Base-by-base conservation (phyloP, 2,888 invertebrate genomes). In the Torymus texanus region DNA sequence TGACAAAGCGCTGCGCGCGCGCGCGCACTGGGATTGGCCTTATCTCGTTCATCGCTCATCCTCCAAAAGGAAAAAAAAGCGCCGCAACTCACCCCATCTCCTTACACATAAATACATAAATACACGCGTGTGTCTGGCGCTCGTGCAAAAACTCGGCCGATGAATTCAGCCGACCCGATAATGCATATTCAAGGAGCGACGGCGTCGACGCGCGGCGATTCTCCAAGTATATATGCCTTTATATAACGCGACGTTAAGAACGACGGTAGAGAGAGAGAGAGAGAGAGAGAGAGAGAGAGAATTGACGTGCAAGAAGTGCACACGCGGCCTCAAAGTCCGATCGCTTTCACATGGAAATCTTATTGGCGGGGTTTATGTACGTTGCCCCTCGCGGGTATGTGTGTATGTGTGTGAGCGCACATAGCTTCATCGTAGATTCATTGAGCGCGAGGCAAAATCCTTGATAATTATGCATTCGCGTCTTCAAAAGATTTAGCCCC, bases 331-430 rank as follows among this genome's bases (percentile, higher is more conserved):
- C 77, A 76, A 74, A 79, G 71, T 71, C 63, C 70, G 13, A 70
- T 79, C 62, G 71, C 78, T 78, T 75, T 78, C 62, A 75, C 72
- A 81, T 75, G 75, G 67, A 61, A 81, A 78, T 78, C 68, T 79
- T 71, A 74, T 72, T 61, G 56, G 55, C n/a, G 16, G 63, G n/a
- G n/a, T 67, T 67, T 65, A 55, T 56, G 41, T 41, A 29, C n/a
- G 29, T n/a, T 10, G 24, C 13, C 29, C 12, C 24, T 24, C n/a
- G 4, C 41, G 29, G 21, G 14, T 62, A 14, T 61, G 62, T 29
- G 8, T 53, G 18, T 65, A 8, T 67, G 21, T 67, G 21, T 12
- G 66, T 12, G 58, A 4, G 29, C 29, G 21, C 12, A 55, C 63
- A 76, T 29, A 21, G 50, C 59, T 70, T 62, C 70, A 76, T 65